Percentiles rank a stretch among this genome's conserved stretches.
These are phyloP conservation scores for Bruchidius siliquastri DNA, from an alignment of 2,888 invertebrate genomes.

Conservation along the genomic window DNA sequence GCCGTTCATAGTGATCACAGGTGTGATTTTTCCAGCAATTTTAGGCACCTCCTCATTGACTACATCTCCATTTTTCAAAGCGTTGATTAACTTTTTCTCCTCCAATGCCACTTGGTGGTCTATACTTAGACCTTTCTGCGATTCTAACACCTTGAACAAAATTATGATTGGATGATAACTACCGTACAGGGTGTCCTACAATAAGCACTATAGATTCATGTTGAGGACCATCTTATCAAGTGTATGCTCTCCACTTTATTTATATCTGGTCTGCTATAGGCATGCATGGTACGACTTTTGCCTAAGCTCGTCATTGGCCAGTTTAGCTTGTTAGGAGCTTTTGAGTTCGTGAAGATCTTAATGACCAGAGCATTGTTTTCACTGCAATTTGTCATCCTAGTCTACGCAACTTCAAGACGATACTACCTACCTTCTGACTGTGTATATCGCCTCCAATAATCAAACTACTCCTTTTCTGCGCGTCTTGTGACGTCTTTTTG, in stretches of 20 bases:
- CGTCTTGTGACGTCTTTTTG: conserved; percentile 35
- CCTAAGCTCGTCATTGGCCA: too few relatives aligned
- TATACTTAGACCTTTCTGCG: conserved; percentile 19
- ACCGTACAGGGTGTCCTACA: too few relatives aligned
- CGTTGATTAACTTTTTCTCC: conserved; percentile 73
- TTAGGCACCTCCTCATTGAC: conserved; percentile 50
- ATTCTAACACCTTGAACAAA: neutral
- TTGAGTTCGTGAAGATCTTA: too few relatives aligned
- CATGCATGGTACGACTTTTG: too few relatives aligned
- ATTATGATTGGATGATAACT: neutral
- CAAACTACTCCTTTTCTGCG: neutral
- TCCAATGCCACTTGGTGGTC: conserved; percentile 65
- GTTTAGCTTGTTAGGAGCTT: too few relatives aligned
- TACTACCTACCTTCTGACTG: neutral
- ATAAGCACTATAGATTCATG: too few relatives aligned
- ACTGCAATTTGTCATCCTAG: too few relatives aligned
- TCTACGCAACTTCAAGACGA: too few relatives aligned
- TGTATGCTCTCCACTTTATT: too few relatives aligned
- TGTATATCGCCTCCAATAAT: neutral
- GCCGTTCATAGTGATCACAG: neutral
- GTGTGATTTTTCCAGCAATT: neutral
- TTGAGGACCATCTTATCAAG: too few relatives aligned
- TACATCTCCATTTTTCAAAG: conserved; percentile 68
- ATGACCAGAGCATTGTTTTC: too few relatives aligned
- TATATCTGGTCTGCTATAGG: too few relatives aligned